Evolutionary conservation across 2,797 vertebrate species (phyloP).

Genomic region (Myoxocephalus aenaeus): DNA sequence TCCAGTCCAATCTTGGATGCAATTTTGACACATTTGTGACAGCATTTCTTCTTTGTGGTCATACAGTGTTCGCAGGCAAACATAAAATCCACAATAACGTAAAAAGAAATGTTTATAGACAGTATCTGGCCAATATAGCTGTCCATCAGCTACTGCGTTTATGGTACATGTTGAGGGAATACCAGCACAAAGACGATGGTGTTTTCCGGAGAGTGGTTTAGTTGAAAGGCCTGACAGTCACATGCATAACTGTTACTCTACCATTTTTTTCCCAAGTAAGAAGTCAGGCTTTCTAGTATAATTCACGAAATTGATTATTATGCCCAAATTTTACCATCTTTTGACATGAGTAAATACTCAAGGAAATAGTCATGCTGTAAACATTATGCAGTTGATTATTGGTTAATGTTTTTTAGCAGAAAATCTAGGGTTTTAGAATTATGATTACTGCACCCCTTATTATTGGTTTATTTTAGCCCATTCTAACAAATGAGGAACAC

Average conservation of each 20-base stretch:
- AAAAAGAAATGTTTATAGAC: conserved; percentile 8
- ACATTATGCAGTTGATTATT: conserved; percentile 6
- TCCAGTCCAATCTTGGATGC: conserved; percentile 67
- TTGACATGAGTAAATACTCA: conserved; percentile 4
- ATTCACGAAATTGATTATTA: background rate
- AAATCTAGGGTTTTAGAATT: conserved; percentile 14
- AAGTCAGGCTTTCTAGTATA: background rate
- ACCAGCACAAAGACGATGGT: conserved; percentile 30
- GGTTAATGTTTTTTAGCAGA: background rate
- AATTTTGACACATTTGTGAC: conserved; percentile 71
- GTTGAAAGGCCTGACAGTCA: background rate
- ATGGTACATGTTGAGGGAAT: conserved; percentile 1
- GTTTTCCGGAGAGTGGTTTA: background rate
- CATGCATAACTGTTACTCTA: background rate
- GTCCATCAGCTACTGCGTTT: conserved; percentile 26
- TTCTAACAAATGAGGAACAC: conserved; percentile 10
- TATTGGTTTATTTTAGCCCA: conserved; percentile 4
- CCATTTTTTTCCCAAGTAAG: background rate
- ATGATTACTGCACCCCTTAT: conserved; percentile 1
- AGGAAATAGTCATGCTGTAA: background rate
- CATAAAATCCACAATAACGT: conserved; percentile 46
- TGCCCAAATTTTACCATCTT: background rate
- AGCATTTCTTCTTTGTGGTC: conserved; percentile 53
- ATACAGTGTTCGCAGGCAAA: conserved; percentile 37
- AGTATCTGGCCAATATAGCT: conserved; percentile 29